Conservation (phyloP, 2,113 vertebrate species). For the Bubalus kerabau region DNA sequence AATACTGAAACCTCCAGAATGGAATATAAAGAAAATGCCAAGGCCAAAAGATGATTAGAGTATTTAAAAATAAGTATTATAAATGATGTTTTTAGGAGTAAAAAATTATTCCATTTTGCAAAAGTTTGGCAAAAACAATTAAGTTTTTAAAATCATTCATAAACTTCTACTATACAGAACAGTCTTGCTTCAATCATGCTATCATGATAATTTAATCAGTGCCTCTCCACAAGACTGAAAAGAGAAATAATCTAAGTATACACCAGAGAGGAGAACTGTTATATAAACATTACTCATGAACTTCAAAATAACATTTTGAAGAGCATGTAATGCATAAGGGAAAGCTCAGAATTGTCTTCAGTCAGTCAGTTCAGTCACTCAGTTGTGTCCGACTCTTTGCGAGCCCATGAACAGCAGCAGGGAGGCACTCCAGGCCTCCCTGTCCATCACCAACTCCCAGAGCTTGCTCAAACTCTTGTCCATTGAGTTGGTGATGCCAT, state of each 20-base stretch:
- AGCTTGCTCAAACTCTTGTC: neutral
- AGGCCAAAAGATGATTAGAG: neutral
- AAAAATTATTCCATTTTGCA: neutral
- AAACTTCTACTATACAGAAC: neutral
- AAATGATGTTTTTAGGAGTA: neutral
- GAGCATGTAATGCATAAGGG: neutral
- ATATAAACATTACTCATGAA: neutral
- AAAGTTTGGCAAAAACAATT: neutral
- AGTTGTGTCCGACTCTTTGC: rapidly evolving
- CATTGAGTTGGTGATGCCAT: neutral
- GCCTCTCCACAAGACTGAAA: neutral
- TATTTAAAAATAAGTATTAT: neutral
- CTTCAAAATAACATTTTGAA: neutral
- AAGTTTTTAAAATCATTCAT: neutral
- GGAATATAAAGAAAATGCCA: neutral
- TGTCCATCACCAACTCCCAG: neutral
- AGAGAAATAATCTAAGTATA: neutral
- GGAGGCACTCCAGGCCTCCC: neutral
- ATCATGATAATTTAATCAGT: neutral
- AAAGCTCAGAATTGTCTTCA: neutral
- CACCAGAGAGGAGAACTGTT: neutral
- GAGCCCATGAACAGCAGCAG: neutral
- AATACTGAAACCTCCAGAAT: neutral
- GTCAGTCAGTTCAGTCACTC: neutral
- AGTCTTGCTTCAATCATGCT: neutral